Conservation (phyloP, 2,797 vertebrate species). For the Galaxias olidus region DNA sequence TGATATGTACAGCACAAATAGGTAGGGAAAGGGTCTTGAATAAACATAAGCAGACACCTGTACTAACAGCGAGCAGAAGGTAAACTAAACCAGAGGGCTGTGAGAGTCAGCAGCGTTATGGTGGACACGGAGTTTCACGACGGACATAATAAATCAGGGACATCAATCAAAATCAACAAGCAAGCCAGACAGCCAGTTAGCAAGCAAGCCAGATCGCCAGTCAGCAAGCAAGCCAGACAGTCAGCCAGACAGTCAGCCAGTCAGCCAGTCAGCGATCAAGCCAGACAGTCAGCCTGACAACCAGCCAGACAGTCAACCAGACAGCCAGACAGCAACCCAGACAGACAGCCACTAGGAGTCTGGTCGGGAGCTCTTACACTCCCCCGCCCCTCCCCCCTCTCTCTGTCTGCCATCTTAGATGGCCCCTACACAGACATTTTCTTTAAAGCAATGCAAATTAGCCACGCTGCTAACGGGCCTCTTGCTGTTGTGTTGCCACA, state of each 20-base stretch:
- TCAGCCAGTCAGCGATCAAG: neutral
- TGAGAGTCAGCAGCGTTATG: slow-evolving; percentile 4
- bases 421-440: slow-evolving; percentile 52
- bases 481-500: slow-evolving; percentile 45
- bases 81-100: neutral
- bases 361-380: neutral
- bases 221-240: no score
- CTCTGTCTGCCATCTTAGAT: slow-evolving; percentile 48
- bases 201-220: no score
- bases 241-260: neutral
- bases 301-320: neutral
- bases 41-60: neutral
- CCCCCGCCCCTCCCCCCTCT: neutral
- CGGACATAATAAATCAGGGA: neutral
- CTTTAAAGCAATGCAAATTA: slow-evolving; percentile 70
- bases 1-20: neutral
- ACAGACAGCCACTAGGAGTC: no score
- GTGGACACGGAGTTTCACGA: slow-evolving; percentile 3
- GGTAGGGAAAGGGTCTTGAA: neutral
- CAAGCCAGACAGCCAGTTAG: neutral
- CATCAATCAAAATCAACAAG: neutral
- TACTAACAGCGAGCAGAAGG: neutral
- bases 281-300: no score
- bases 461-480: slow-evolving; percentile 48
- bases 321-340: neutral